Conservation (phyloP, 2,797 vertebrate species). For the Falco naumanni region DNA sequence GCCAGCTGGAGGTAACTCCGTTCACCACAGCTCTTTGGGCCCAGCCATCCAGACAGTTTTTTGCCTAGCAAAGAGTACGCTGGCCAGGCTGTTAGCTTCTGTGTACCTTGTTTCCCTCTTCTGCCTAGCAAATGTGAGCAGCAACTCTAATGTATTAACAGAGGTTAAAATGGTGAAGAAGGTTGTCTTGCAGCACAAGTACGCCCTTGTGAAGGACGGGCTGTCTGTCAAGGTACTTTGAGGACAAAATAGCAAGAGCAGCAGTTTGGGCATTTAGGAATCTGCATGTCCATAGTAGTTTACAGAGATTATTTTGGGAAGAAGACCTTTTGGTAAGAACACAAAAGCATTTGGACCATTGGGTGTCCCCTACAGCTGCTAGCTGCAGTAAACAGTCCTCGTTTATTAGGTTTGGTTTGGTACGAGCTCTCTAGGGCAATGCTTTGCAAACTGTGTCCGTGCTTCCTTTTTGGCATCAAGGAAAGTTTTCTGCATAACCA, state of each 20-base stretch:
- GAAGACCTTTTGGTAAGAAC: not conserved
- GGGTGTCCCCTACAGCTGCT: not conserved
- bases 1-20: not conserved
- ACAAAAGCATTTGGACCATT: not conserved
- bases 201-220: not conserved
- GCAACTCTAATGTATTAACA: not conserved
- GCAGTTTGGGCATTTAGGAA: not conserved
- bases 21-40: not conserved
- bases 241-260: not conserved
- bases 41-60: not conserved
- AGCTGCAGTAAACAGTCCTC: not conserved
- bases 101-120: not conserved
- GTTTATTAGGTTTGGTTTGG: not conserved
- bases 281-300: not conserved
- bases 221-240: not conserved
- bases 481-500: not conserved
- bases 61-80: not conserved
- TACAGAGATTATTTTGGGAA: not conserved
- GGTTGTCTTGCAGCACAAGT: not conserved
- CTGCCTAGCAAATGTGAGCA: not conserved
- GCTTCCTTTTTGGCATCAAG: not conserved
- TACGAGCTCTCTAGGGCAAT: not conserved
- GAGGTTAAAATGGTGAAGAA: not conserved
- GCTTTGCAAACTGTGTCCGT: not conserved
- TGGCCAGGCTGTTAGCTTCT: not conserved